phyloP scores from a whole-genome alignment of 2,797 vertebrate species.

The Protosalanx chinensis region DNA sequence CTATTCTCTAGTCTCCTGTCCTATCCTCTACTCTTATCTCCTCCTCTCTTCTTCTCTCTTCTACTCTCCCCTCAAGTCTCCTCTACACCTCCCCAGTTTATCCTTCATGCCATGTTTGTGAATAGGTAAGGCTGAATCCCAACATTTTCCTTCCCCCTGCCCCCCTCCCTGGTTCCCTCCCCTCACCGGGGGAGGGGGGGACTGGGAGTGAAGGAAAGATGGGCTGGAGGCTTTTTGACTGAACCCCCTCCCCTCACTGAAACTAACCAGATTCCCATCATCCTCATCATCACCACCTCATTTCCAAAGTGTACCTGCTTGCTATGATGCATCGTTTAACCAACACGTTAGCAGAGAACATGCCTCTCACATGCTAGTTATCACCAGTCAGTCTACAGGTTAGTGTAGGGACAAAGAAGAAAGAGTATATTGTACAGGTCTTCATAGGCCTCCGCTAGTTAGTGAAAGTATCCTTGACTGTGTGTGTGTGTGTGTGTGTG shows the following conservation, averaged over 20 bases:
- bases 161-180: conserved; percentile 45
- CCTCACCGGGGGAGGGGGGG: conserved; percentile 31
- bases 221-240: conserved; percentile 24
- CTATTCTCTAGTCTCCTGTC: background rate
- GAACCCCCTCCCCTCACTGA: background rate
- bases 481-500: conserved; percentile 4
- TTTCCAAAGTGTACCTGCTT: conserved; percentile 56
- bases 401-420: background rate
- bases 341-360: conserved; percentile 42
- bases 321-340: conserved; percentile 52
- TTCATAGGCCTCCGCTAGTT: background rate
- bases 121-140: background rate
- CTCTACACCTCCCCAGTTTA: background rate
- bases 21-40: background rate
- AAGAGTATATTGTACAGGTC: background rate
- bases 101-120: too few relatives aligned
- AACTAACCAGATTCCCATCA: conserved; percentile 9
- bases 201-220: conserved; percentile 13
- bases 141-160: background rate
- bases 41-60: conserved; percentile 29
- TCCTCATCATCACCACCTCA: conserved; percentile 35
- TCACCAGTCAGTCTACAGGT: background rate
- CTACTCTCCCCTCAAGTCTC: conserved; percentile 26
- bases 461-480: conserved; percentile 5
- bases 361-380: conserved; percentile 9